Percentiles rank a stretch among this genome's conserved stretches.
phyloP scores from a whole-genome alignment of 2,113 vertebrate genomes.

The Lamprotornis superbus region DNA sequence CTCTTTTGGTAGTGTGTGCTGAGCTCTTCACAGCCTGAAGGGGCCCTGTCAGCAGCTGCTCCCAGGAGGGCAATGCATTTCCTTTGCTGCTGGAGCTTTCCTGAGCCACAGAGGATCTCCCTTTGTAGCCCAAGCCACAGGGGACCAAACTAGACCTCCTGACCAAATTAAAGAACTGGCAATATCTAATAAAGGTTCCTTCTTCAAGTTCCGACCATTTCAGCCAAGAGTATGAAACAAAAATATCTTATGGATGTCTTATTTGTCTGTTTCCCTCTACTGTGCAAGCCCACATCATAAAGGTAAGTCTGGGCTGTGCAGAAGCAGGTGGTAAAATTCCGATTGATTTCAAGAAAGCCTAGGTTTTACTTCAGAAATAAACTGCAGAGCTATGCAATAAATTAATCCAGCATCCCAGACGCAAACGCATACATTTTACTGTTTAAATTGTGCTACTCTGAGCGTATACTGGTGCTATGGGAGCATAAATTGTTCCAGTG shows the following conservation, averaged over 20 bases:
- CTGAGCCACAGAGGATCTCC: background rate
- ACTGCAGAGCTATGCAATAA: background rate
- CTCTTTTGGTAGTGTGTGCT: background rate
- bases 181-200: background rate
- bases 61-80: accelerated
- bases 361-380: conserved; percentile 8
- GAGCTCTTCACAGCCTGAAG: background rate
- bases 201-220: background rate
- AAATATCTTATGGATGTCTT: background rate
- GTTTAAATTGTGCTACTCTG: background rate
- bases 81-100: accelerated
- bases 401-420: background rate
- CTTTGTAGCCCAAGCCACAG: accelerated
- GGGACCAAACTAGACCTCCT: background rate
- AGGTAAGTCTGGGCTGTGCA: background rate
- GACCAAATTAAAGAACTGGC: background rate
- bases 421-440: background rate
- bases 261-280: background rate
- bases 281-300: background rate
- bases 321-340: background rate
- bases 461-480: background rate
- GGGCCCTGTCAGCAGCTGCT: background rate
- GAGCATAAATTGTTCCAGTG: background rate
- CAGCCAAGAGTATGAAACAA: background rate
- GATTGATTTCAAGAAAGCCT: background rate